Evolutionary conservation across 2,888 invertebrate genomes (phyloP).

Genomic region (Glyphotaelius pellucidus): DNA sequence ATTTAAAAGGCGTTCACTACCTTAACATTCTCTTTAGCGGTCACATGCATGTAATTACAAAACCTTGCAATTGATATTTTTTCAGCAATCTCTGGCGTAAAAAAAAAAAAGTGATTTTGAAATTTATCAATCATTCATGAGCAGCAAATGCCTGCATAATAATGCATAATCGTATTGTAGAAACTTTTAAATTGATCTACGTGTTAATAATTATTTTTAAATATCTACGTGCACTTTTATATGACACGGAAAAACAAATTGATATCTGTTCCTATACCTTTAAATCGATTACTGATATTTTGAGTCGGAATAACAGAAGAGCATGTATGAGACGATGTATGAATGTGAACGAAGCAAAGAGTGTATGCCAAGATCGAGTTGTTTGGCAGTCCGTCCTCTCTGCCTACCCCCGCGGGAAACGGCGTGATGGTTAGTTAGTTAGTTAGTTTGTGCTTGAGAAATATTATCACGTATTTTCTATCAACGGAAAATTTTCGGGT

Average conservation of each 20-base stretch:
- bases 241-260: not conserved
- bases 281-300: not conserved
- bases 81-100: not conserved
- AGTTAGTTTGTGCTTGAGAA: too few relatives aligned
- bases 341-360: too few relatives aligned
- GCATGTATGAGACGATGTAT: too few relatives aligned
- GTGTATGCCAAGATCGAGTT: too few relatives aligned
- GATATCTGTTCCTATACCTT: not conserved
- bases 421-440: too few relatives aligned
- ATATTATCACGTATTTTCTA: too few relatives aligned
- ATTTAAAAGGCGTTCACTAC: not conserved
- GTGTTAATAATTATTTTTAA: not conserved
- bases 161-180: not conserved
- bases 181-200: not conserved
- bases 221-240: not conserved
- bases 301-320: too few relatives aligned
- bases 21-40: not conserved
- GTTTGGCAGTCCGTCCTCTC: too few relatives aligned
- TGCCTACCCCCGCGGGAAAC: too few relatives aligned
- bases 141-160: not conserved
- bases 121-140: not conserved
- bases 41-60: constrained; percentile 10
- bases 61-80: constrained; percentile 1
- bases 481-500: too few relatives aligned
- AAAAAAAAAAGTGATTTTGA: not conserved